Percentiles rank a stretch among this genome's conserved stretches.
Evolutionary conservation across 2,797 vertebrate species (phyloP).

Genomic region (Darevskia nairensis): DNA sequence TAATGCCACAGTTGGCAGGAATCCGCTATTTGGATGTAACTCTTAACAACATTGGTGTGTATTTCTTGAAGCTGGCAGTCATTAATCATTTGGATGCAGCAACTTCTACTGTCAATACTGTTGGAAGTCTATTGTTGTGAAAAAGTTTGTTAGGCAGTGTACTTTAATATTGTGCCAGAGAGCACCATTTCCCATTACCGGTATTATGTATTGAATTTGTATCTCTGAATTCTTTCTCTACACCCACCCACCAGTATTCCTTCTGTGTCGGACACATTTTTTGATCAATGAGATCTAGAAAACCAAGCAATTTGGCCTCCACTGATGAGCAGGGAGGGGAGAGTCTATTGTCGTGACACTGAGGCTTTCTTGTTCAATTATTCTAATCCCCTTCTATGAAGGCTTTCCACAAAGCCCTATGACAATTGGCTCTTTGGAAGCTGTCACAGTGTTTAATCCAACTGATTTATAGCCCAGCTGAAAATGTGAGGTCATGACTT

Average conservation of each 20-base stretch:
- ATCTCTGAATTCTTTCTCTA: not conserved
- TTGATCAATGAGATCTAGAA: not conserved
- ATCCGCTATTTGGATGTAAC: no score
- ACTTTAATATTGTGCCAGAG: not conserved
- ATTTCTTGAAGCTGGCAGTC: no score
- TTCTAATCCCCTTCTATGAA: conserved; percentile 25
- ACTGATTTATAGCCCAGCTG: conserved; percentile 43
- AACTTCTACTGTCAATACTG: no score
- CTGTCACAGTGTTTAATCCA: conserved; percentile 20
- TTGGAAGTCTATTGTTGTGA: no score
- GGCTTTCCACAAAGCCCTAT: conserved; percentile 19
- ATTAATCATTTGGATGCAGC: no score
- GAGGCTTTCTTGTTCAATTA: conserved; percentile 30
- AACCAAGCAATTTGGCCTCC: not conserved
- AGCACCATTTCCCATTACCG: not conserved
- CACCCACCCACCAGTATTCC: not conserved
- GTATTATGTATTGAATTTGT: not conserved
- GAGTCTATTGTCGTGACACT: not conserved
- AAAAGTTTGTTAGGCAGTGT: no score
- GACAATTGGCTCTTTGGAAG: conserved; percentile 38
- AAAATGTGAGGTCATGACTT: conserved; percentile 54
- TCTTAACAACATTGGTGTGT: no score
- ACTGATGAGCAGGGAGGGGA: not conserved
- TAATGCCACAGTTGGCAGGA: no score
- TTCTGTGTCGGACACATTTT: not conserved